Evolutionary conservation across 2,888 invertebrate species (phyloP), one percentile per base, ranked within the genome.

Genomic region (Agonopterix arenella): DNA sequence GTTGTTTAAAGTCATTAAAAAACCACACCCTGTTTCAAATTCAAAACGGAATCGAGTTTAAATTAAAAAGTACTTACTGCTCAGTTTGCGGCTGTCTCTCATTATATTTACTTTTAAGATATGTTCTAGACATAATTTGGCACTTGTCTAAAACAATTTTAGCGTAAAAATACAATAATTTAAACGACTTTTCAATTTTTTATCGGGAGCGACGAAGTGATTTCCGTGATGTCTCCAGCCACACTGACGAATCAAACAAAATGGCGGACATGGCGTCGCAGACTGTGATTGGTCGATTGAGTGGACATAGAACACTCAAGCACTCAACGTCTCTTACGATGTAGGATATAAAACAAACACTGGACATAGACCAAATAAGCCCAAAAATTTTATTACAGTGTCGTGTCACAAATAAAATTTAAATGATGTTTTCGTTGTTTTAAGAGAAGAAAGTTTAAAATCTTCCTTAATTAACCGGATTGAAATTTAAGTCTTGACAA

Each of bases 241-340:
- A 47, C 41, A 51, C 45, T 51, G 51, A 48, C 46, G 18, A 48
- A 51, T 48, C 48, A 51, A 51, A 51, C 46, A 48, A 48, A 46
- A 48, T 51, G 51, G 51, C 51, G 46, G 48, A 46, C 48, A 48
- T 46, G 48, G 46, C 51, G 48, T 42, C 51, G 47, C 42, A n/a
- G 47, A 37, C 44, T 51, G 47, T 51, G 50, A 51, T 51, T 51
- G 50, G 50, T 47, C 41, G 50, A 51, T 47, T 47, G 50, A 44
- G 47, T 51, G 50, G 47, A 51, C 45, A 51, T 50, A 50, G 51
- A 51, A 51, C 51, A 51, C 45, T 51, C 51, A 51, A 51, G 51
- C 41, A 52, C 46, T 52, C 52, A 48, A 48, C 13, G 44, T 48
- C 36, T 48, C n/a, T 49, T 48, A 48, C 52, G 42, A 52, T 38